Evolutionary conservation across 2,888 invertebrate species (phyloP), one percentile per base, ranked within the genome.

Genomic region (Drosophila suboccidentalis): DNA sequence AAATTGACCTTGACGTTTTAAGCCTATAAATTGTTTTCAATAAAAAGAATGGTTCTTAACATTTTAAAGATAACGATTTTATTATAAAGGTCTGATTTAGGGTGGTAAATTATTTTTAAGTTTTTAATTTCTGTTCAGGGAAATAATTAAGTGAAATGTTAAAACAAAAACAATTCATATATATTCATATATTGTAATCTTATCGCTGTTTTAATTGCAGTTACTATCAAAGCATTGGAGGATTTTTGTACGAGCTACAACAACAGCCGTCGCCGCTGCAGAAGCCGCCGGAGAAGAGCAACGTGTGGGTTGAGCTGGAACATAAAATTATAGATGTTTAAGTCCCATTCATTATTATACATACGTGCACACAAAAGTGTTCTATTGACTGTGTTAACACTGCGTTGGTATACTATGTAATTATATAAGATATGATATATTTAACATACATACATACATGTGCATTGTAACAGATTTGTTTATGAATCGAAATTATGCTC

Each of bases 271-370:
- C 91, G 47, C 91, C 92, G n/a, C 79, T 92, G 50, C 91, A 91
- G 50, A 92, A 92, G 57, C 90, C 92, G 57, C 92, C 92, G 13
- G 91, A 90, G 71, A 93, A 92, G 72, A 91, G 91, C 62, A 92
- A 92, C 71, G 88, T 92, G 8, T 93, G 93, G 93, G 86, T 91
- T 65, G 91, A 92, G 34, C 54, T 90, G 55, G 88, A 89, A 38
- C 90, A 87, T 80, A 87, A 89, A 60, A 89, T 87, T n/a, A 87
- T 87, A 62, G 86, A 87, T 51, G 90, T 87, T 51, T 87, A 85
- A 53, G 60, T 38, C 6, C 17, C 39, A 65, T 44, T 54, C 13
- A 49, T 46, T 10, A 36, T 54, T 11, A 34, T 41, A 43, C 36
- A 34, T 36, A 46, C 39, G 26, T 26, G 26, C 26, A 57, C 41